A percentile compares a stretch with the other conserved stretches of the same genome.
These are phyloP conservation scores for Philereme transversata DNA, from an alignment of 2,888 invertebrate genomes.

Conservation along the genomic window DNA sequence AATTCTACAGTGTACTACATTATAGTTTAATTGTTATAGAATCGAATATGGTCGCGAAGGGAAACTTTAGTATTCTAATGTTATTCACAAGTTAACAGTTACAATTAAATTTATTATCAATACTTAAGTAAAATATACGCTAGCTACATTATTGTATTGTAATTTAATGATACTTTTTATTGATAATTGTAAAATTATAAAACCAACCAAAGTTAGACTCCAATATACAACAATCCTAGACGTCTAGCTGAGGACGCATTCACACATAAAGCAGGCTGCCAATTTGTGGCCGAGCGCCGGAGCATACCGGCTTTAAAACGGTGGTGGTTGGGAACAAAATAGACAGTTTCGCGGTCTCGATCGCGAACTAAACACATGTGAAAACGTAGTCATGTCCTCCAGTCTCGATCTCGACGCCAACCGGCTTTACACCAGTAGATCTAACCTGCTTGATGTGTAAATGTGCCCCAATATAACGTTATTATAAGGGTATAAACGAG, in stretches of 20 bases:
- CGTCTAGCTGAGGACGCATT: conserved; percentile 41
- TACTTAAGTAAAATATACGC: conserved; percentile 60
- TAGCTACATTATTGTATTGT: conserved; percentile 58
- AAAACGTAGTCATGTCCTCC: too few species aligned
- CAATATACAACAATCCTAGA: conserved; percentile 57
- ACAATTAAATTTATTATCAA: conserved; percentile 41
- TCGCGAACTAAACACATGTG: too few species aligned
- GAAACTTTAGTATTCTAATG: conserved; percentile 38
- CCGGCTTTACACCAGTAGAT: background rate
- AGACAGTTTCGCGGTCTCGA: too few species aligned
- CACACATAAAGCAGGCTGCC: conserved; percentile 1
- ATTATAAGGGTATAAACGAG: conserved; percentile 77
- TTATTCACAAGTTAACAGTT: conserved; percentile 34
- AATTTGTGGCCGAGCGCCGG: background rate
- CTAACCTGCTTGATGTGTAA: conserved; percentile 3
- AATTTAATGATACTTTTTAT: conserved; percentile 43
- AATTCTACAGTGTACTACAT: conserved; percentile 23
- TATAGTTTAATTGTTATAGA: conserved; percentile 30
- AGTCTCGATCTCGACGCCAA: too few species aligned
- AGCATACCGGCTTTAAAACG: background rate
- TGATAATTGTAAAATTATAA: conserved; percentile 44
- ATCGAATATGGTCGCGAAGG: conserved; percentile 34
- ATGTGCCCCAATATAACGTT: conserved; percentile 48
- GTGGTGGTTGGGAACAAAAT: background rate
- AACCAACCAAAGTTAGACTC: conserved; percentile 67